A percentile compares a stretch with the other conserved stretches of the same genome.
These are phyloP conservation scores for Tiliqua scincoides DNA, from an alignment of 2,113 vertebrate genomes.

Conservation along the genomic window DNA sequence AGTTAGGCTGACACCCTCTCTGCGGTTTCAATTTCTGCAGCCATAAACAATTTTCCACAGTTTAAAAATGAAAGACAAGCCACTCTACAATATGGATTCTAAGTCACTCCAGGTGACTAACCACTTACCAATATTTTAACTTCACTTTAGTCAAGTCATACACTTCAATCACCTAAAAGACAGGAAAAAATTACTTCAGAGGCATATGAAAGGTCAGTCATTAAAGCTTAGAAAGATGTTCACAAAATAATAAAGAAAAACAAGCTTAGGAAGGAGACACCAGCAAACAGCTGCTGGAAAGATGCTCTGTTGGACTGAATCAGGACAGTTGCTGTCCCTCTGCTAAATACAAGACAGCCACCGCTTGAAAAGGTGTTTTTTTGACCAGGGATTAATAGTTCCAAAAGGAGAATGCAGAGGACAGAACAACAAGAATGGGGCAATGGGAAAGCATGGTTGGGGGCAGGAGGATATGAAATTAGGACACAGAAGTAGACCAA, in stretches of 20 bases:
- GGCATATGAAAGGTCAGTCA: background rate
- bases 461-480: background rate
- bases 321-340: no score
- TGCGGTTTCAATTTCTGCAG: background rate
- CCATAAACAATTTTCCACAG: background rate
- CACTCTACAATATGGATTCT: background rate
- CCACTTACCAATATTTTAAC: slow-evolving; percentile 99
- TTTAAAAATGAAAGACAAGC: background rate
- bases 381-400: background rate
- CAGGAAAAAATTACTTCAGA: slow-evolving; percentile 35
- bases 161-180: slow-evolving; percentile 96
- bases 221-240: no score
- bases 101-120: background rate
- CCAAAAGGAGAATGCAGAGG: background rate
- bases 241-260: no score
- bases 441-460: no score
- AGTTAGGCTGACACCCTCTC: background rate
- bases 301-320: background rate
- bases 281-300: background rate
- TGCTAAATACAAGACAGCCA: no score
- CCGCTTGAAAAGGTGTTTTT: no score
- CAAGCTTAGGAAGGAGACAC: no score
- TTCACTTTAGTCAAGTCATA: slow-evolving; percentile 99
- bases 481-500: background rate
- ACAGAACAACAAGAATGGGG: background rate